Evolutionary conservation across 2,888 invertebrate genomes (phyloP), one percentile per base, ranked within the genome.

Genomic region (Agrotis puta): DNA sequence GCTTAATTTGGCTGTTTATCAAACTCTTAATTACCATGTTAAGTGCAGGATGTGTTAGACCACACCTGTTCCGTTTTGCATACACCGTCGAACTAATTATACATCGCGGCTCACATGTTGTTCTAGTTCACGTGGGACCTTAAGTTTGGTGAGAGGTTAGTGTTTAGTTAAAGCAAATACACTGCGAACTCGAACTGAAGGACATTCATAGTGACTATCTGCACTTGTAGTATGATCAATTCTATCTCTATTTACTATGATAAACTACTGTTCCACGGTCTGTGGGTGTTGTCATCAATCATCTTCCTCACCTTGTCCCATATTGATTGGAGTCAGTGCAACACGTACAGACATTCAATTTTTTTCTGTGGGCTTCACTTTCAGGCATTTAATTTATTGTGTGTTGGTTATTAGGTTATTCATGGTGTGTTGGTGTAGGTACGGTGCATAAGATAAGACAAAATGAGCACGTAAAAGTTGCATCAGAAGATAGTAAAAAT

Each of bases 21-120:
- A 48, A 43, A 39, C 2, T 67, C 43, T 7, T 11, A 43, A 24
- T 18, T 58, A 24, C 47, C 20, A 43, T 48, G 5, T 51, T 56
- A 39, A 67, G 51, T 62, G 39, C 66, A 71, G 77, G 71, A 79
- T 67, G 27, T 77, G 61, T 71, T 27, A 6, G 14, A 14, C 77
- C 65, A 64, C 71, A 53, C 81, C 81, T 53, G 33, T 71, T 65
- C 72, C 67, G 62, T 48, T 81, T 71, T 81, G 27, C 67, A 72
- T 81, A 77, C 2, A 65, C 22, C 16, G 22, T 18, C 4, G n/a
- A 24, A 58, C 2, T 27, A 53, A 43, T 51, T 51, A 45, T 43
- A 43, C 48, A 50, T 56, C 14, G 22, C 6, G 24, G 13, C 27
- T 22, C 13, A 11, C 14, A 27, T 45, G 14, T 1, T 47, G 18